phyloP scores from a whole-genome alignment of 2,888 invertebrate species.

The Labia minor region DNA sequence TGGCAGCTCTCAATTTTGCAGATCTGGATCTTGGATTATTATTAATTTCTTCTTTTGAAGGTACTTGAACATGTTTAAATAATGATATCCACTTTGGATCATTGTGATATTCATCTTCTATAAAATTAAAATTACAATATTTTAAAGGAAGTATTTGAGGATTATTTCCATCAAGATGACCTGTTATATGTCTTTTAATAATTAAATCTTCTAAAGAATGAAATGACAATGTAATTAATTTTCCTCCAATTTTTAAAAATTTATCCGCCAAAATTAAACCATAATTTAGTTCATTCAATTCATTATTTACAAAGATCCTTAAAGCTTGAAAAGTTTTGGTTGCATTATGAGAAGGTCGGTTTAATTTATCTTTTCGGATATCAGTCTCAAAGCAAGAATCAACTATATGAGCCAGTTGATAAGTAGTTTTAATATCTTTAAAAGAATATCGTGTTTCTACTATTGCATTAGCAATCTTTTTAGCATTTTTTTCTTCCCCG shows the following conservation, averaged over 20 bases:
- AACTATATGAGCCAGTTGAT: constrained; percentile 67
- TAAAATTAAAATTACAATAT: constrained; percentile 49
- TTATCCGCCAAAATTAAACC: constrained; percentile 66
- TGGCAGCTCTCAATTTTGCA: constrained; percentile 75
- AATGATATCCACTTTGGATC: constrained; percentile 64
- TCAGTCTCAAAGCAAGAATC: constrained; percentile 48
- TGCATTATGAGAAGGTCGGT: constrained; percentile 66
- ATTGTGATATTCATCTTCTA: constrained; percentile 48
- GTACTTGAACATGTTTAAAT: constrained; percentile 68
- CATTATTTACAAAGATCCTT: constrained; percentile 91
- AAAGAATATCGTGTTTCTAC: constrained; percentile 70
- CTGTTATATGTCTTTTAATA: constrained; percentile 77
- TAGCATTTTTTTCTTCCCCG: constrained; percentile 81
- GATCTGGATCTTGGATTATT: constrained; percentile 77
- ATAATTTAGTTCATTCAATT: constrained; percentile 87
- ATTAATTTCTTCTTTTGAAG: constrained; percentile 60
- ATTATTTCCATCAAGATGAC: constrained; percentile 59
- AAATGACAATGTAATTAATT: constrained; percentile 73
- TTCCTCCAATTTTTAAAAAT: constrained; percentile 66
- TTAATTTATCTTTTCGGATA: constrained; percentile 56
- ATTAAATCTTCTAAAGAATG: constrained; percentile 91
- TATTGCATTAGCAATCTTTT: constrained; percentile 75
- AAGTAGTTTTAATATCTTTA: constrained; percentile 66
- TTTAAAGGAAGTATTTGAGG: constrained; percentile 62
- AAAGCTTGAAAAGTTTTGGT: constrained; percentile 90